Percentiles rank a stretch among this genome's conserved stretches.
These are phyloP conservation scores for Thymallus thymallus DNA, from an alignment of 2,113 vertebrate species.

Conservation along the genomic window DNA sequence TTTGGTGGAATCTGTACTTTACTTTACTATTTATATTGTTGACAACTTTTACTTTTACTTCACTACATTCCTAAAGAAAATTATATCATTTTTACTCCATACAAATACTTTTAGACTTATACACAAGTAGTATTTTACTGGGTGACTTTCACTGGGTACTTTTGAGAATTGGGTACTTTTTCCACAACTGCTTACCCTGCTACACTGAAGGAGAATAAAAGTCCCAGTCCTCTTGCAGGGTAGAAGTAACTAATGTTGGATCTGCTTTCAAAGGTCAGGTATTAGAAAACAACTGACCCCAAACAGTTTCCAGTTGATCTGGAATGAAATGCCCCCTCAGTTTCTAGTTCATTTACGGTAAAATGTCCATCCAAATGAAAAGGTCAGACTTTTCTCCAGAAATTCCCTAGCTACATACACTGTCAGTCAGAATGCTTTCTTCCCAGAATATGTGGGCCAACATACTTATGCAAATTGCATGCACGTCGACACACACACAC, in stretches of 20 bases:
- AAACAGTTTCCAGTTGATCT: constrained; percentile 29
- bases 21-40: too few relatives aligned
- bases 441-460: not conserved
- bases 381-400: constrained; percentile 31
- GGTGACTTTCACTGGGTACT: too few relatives aligned
- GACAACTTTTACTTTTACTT: too few relatives aligned
- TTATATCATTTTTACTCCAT: too few relatives aligned
- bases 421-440: not conserved
- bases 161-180: too few relatives aligned
- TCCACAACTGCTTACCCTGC: not conserved
- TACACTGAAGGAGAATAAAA: not conserved
- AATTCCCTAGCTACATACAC: constrained; percentile 36
- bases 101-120: too few relatives aligned
- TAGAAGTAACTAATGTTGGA: not conserved
- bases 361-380: not conserved
- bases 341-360: not conserved
- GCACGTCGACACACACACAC: constrained; percentile 10
- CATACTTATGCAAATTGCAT: not conserved
- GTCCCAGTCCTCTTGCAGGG: not conserved
- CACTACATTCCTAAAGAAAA: too few relatives aligned
- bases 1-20: too few relatives aligned
- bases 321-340: not conserved
- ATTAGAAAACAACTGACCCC: constrained; percentile 41
- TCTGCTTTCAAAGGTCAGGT: constrained; percentile 27
- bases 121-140: too few relatives aligned